Percentiles rank a stretch among this genome's conserved stretches.
These are phyloP conservation scores for Urocynchramus pylzowi DNA, from an alignment of 2,113 vertebrate species.

Conservation along the genomic window DNA sequence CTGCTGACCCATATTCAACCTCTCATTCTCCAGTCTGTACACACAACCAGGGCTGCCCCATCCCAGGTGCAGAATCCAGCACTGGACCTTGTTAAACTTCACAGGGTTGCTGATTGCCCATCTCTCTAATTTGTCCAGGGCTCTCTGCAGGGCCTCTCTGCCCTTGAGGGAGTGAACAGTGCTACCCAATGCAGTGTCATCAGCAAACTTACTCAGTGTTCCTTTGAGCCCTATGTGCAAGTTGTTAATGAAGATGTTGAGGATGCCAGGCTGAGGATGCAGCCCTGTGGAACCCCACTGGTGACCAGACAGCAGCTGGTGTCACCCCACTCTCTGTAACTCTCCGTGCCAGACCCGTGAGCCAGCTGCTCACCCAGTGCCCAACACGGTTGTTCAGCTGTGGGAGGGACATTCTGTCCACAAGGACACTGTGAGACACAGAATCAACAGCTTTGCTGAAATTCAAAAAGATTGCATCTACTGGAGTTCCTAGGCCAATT, in stretches of 20 bases:
- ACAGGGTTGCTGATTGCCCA: not conserved
- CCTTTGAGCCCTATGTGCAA: not conserved
- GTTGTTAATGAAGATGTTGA: not conserved
- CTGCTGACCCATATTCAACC: not conserved
- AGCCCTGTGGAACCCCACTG: not conserved
- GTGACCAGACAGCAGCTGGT: not conserved
- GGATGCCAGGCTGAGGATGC: not conserved
- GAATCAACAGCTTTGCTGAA: not conserved
- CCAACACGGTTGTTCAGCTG: not conserved
- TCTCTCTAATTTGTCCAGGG: not conserved
- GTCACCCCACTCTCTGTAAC: not conserved
- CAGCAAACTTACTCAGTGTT: not conserved
- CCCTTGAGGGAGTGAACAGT: not conserved
- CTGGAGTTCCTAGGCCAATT: not conserved
- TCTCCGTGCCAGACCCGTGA: not conserved
- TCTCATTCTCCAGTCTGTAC: not conserved
- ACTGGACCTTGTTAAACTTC: not conserved
- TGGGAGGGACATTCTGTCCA: no score
- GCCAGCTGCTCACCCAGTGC: no score
- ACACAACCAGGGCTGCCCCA: not conserved
- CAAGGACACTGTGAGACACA: not conserved
- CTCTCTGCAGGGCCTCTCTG: not conserved
- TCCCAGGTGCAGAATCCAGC: accelerated
- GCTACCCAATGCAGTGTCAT: not conserved
- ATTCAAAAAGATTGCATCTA: not conserved